A percentile compares a stretch with the other conserved stretches of the same genome.
phyloP scores from a whole-genome alignment of 2,797 vertebrate species.

The Danio kyathit region DNA sequence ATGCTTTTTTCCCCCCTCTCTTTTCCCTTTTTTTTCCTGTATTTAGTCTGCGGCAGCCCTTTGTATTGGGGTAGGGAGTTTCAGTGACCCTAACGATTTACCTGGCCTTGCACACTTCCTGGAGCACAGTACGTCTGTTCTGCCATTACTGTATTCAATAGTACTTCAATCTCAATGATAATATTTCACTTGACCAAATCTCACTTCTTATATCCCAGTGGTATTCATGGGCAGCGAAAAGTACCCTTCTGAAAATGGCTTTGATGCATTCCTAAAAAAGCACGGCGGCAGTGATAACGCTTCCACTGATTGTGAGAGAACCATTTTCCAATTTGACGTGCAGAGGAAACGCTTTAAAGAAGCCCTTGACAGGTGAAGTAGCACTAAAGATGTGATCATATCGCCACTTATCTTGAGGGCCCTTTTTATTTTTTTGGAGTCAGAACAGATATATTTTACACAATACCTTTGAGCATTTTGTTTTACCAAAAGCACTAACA shows the following conservation, averaged over 20 bases:
- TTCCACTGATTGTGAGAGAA: conserved; percentile 94
- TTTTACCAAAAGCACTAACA: background rate
- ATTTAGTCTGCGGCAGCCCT: conserved; percentile 94
- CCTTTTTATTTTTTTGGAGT: conserved; percentile 26
- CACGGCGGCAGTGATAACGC: conserved; percentile 95
- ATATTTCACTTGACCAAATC: background rate
- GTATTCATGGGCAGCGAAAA: conserved; percentile 98
- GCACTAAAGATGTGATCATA: conserved; percentile 46
- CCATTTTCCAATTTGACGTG: conserved; percentile 95
- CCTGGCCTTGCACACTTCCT: conserved; percentile 97
- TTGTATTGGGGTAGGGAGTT: conserved; percentile 94
- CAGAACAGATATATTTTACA: background rate
- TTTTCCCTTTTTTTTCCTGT: conserved; percentile 2
- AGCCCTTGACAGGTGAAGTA: conserved; percentile 90
- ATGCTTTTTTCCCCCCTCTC: too few species aligned
- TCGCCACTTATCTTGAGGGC: conserved; percentile 23
- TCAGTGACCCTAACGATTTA: conserved; percentile 94
- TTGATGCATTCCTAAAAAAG: conserved; percentile 95
- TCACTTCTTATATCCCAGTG: conserved; percentile 77
- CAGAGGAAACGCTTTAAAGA: conserved; percentile 95
- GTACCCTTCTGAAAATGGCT: conserved; percentile 96
- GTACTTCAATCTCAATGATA: background rate
- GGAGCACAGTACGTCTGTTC: conserved; percentile 91
- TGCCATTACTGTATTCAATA: background rate
- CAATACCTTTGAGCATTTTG: background rate